Evolutionary conservation across 2,113 vertebrate species (phyloP), one percentile per base, ranked within the genome.

Genomic region (Erpornis zantholeuca): DNA sequence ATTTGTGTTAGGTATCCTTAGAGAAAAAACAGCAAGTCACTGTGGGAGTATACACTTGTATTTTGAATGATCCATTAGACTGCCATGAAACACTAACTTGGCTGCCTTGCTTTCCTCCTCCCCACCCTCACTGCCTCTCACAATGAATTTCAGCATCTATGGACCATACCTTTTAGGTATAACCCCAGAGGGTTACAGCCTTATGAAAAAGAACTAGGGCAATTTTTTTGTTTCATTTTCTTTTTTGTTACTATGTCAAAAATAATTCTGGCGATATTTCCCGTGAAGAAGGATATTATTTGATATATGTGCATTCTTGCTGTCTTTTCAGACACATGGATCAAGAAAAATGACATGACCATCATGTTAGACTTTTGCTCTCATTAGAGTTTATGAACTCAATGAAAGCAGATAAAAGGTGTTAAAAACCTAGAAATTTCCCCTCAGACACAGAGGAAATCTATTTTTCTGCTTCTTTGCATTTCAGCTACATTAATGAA

Each of bases 401-500:
- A 89, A 3, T 31, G 81, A 90, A 95, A 90, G 10, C 17, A 71
- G 33, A 29, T 56, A 81, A 93, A 45, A 87, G 18, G 36, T 70
- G 27, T 90, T 72, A 38, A 94, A 94, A 95, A 92, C 53, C 56
- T 60, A 84, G 61, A 87, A 38, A 15, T 78, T 92, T 88, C 31
- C 53, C 82, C 9, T 72, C 35, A 90, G 25, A 60, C 75, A 94
- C 15, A 49, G 73, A 17, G 71, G 49, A 63, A 92, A 80, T 13
- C 56, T 79, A 76, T 89, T 97, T 92, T 94, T 96, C 80, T 50
- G 12, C 60, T 95, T 94, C 91, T 91, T 68, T 47, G 61, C 88
- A 72, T 95, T 94, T 91, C 72, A 85, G 52, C 36, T 96, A 40
- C 33, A 50, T 68, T 97, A 97, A 97, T 97, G 88, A 97, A 97